A percentile compares a stretch with the other conserved stretches of the same genome.
phyloP scores from a whole-genome alignment of 1,140 invertebrate species.

The Oppia nitens region DNA sequence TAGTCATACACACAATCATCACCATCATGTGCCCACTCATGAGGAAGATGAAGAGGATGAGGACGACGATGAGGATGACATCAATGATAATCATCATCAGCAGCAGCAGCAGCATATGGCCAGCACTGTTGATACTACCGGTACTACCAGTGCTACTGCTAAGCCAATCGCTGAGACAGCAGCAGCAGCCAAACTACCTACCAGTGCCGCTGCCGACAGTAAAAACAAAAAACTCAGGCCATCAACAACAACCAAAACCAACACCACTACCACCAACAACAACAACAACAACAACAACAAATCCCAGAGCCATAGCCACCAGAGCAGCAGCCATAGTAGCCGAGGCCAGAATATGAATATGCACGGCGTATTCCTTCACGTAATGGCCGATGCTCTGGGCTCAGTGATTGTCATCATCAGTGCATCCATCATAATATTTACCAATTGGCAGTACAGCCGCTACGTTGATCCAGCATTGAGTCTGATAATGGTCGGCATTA shows the following conservation, averaged over 20 bases:
- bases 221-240: not conserved
- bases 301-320: too few species aligned
- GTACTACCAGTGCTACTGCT: not conserved
- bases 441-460: slow-evolving; percentile 51
- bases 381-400: slow-evolving; percentile 81
- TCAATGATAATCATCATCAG: not conserved
- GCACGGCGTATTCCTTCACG: slow-evolving; percentile 90
- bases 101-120: not conserved
- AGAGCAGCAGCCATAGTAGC: too few species aligned
- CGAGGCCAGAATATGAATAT: slow-evolving; percentile 60
- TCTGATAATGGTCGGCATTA: slow-evolving; percentile 36
- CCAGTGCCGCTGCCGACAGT: not conserved
- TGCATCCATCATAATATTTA: slow-evolving; percentile 70
- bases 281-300: not conserved
- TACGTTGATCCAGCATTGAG: slow-evolving; percentile 87
- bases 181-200: not conserved
- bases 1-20: not conserved
- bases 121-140: not conserved
- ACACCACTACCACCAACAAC: not conserved
- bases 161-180: not conserved
- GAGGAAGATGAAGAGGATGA: too few species aligned
- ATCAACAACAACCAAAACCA: not conserved
- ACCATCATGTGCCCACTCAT: not conserved
- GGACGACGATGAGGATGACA: not conserved
- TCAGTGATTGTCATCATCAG: slow-evolving; percentile 93